Evolutionary conservation across 2,888 invertebrate genomes (phyloP).

Genomic region (Dicranocentrus wangi): DNA sequence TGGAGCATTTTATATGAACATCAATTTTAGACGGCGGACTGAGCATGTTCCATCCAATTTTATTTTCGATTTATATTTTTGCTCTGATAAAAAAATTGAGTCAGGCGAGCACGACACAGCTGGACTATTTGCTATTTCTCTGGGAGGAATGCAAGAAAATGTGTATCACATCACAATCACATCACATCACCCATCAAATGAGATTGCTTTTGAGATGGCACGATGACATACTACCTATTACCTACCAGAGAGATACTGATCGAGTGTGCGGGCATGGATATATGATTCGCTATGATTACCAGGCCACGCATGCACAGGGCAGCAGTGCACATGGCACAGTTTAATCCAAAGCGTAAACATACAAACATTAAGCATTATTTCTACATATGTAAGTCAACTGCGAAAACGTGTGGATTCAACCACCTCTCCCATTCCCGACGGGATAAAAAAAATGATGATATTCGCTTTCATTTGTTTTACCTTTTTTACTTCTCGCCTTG

Average conservation of each 20-base stretch:
- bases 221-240: background rate
- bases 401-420: background rate
- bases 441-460: background rate
- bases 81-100: too few species aligned
- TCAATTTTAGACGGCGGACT: too few species aligned
- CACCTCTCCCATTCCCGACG: conserved; percentile 25
- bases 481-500: conserved; percentile 11
- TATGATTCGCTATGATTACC: too few species aligned
- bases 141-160: background rate
- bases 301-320: background rate
- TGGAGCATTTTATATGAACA: too few species aligned
- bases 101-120: too few species aligned
- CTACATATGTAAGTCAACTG: background rate
- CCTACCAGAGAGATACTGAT: too few species aligned
- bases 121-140: too few species aligned
- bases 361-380: conserved; percentile 2
- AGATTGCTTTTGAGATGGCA: background rate
- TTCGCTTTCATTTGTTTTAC: conserved; percentile 25
- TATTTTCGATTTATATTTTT: too few species aligned
- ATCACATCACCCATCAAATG: background rate
- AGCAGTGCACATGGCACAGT: background rate
- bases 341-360: conserved; percentile 17
- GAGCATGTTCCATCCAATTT: too few species aligned
- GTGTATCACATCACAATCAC: background rate
- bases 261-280: too few species aligned